A percentile compares a stretch with the other conserved stretches of the same genome.
These are phyloP conservation scores for Cynodonichthys magdalenae DNA, from an alignment of 2,797 vertebrate species.

Conservation along the genomic window DNA sequence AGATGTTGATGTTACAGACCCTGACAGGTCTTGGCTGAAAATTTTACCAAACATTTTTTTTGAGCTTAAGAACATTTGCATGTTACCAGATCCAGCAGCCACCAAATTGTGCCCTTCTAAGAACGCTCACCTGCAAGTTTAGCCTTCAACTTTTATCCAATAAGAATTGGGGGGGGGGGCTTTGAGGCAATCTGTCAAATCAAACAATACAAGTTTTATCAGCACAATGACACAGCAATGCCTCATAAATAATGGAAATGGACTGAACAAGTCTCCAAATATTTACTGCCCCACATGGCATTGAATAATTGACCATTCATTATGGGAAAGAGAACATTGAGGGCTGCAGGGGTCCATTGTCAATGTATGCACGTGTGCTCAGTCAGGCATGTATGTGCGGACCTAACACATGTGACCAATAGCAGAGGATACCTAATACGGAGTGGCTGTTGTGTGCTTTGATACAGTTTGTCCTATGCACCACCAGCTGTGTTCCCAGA, in stretches of 20 bases:
- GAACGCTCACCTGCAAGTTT: not conserved
- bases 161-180: too few relatives aligned
- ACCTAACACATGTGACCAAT: conserved; percentile 22
- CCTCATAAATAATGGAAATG: conserved; percentile 1
- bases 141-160: not conserved
- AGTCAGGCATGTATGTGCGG: conserved; percentile 12
- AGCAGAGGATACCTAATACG: conserved; percentile 18
- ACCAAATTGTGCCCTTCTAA: not conserved
- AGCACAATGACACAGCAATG: not conserved
- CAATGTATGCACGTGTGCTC: not conserved
- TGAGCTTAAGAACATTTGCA: not conserved
- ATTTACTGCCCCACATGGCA: not conserved
- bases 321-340: conserved; percentile 7
- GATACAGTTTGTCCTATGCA: conserved; percentile 43
- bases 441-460: conserved; percentile 1
- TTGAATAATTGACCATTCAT: conserved; percentile 9
- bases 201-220: conserved; percentile 1
- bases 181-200: not conserved
- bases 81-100: not conserved
- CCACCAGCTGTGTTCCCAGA: conserved; percentile 46
- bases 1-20: conserved; percentile 8
- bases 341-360: not conserved
- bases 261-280: not conserved
- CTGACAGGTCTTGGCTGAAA: conserved; percentile 3
- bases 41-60: conserved; percentile 3